Percentiles rank a stretch among this genome's conserved stretches.
phyloP scores from a whole-genome alignment of 1,140 invertebrate genomes.

The Macrocentrus cingulum region DNA sequence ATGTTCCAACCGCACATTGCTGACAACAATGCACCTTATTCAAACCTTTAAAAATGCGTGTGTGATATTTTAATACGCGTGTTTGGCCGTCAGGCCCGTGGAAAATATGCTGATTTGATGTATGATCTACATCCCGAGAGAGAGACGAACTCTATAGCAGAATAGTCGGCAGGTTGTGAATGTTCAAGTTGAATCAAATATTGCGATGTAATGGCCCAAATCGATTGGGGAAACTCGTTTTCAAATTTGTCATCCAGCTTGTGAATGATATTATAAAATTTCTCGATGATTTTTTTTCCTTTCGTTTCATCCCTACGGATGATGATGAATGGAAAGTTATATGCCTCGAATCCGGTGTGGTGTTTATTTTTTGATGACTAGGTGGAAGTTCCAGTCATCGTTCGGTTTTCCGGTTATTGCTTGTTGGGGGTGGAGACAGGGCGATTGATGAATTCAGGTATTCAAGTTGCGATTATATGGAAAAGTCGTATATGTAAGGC shows the following conservation, averaged over 20 bases:
- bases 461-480: too few relatives aligned
- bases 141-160: too few relatives aligned
- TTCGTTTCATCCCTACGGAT: neutral
- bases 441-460: too few relatives aligned
- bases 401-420: too few relatives aligned
- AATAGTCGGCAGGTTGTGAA: too few relatives aligned
- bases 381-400: too few relatives aligned
- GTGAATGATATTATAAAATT: slow-evolving; percentile 2
- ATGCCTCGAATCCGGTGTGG: too few relatives aligned
- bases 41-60: neutral
- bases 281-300: neutral
- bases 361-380: neutral
- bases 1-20: neutral
- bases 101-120: neutral
- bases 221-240: slow-evolving; percentile 4
- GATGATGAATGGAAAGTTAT: slow-evolving; percentile 7
- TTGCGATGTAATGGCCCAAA: slow-evolving; percentile 3
- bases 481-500: too few relatives aligned
- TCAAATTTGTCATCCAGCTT: slow-evolving; percentile 3
- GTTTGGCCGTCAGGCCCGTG: neutral
- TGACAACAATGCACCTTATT: neutral
- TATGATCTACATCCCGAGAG: too few relatives aligned
- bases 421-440: too few relatives aligned
- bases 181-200: neutral
- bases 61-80: slow-evolving; percentile 4